phyloP scores from a whole-genome alignment of 2,113 vertebrate genomes.

The Crotalus tigris region DNA sequence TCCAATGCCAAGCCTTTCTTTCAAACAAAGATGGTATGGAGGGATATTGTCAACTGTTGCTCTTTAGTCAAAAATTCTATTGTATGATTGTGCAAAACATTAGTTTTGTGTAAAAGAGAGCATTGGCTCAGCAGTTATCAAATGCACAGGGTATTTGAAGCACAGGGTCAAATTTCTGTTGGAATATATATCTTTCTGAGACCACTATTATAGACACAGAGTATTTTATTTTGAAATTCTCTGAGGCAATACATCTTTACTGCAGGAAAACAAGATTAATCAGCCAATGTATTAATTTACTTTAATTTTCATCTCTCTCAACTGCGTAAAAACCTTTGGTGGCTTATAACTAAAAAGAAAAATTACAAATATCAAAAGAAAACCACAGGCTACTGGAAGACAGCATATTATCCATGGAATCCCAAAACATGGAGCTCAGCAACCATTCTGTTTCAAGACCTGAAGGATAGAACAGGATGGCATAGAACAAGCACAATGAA shows the following conservation, averaged over 20 bases:
- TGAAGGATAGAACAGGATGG: not conserved
- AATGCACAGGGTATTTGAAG: not conserved
- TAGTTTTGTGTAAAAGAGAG: not conserved
- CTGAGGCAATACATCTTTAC: not conserved
- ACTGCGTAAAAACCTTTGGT: not conserved
- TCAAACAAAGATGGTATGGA: slow-evolving; percentile 36
- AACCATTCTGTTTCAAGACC: not conserved
- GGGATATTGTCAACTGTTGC: not conserved
- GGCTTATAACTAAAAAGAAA: not conserved
- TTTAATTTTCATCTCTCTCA: not conserved
- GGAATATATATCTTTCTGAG: not conserved
- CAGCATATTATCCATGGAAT: not conserved
- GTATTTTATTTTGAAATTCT: not conserved
- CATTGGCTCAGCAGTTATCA: not conserved
- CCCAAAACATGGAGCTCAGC: not conserved
- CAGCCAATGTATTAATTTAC: not conserved
- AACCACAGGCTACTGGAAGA: not conserved
- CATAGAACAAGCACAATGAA: not conserved
- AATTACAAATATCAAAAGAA: not conserved
- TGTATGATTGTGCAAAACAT: not conserved
- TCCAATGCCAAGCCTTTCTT: slow-evolving; percentile 2
- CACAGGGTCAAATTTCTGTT: not conserved
- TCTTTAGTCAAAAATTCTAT: not conserved
- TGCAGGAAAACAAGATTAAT: not conserved
- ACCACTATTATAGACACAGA: not conserved